These are phyloP conservation scores for Lasioglossum villosulum DNA, from an alignment of 2,888 invertebrate species.

Conservation along the genomic window DNA sequence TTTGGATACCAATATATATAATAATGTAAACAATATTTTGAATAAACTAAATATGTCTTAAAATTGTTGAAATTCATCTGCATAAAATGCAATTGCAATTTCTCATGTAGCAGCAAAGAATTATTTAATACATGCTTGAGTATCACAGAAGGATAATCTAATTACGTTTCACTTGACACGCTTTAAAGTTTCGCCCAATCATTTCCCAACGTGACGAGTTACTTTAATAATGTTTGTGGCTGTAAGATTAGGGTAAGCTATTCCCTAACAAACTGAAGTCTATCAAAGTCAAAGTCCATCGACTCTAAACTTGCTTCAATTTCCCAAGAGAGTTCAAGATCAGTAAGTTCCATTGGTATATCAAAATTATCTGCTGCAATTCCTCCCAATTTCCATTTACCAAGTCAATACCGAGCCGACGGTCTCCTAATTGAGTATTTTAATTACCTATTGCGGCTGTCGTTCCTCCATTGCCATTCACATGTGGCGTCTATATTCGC, in stretches of 20 bases:
- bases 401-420: constrained; percentile 5
- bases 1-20: too few species aligned
- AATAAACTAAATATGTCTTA: too few species aligned
- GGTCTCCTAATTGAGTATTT: neutral
- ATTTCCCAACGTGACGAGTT: neutral
- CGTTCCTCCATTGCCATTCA: neutral
- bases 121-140: too few species aligned
- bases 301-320: neutral
- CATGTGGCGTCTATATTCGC: too few species aligned
- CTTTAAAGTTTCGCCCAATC: neutral
- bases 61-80: too few species aligned
- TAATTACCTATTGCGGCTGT: neutral
- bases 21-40: too few species aligned
- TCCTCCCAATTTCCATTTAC: neutral
- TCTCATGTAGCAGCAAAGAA: too few species aligned
- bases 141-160: too few species aligned
- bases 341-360: constrained; percentile 18
- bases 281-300: neutral
- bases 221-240: neutral
- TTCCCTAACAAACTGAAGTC: constrained; percentile 11
- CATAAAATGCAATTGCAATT: too few species aligned
- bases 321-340: constrained; percentile 13
- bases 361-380: constrained; percentile 32
- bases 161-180: too few species aligned
- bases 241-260: neutral